Conservation (phyloP, 2,888 invertebrate genomes). For the Achlya flavicornis region DNA sequence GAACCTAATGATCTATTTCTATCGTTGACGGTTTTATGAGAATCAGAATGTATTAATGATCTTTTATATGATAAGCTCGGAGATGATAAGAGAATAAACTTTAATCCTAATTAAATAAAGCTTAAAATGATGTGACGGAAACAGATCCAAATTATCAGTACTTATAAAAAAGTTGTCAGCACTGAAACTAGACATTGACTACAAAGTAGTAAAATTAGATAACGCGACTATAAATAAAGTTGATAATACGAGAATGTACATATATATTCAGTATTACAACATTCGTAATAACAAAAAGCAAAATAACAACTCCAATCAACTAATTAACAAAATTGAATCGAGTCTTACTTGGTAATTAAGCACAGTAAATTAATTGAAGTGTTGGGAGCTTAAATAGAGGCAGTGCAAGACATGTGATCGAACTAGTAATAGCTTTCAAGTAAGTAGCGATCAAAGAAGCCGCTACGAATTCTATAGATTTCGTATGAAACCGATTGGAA, state of each 20-base stretch:
- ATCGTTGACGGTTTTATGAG: not conserved
- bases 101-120: not conserved
- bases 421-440: slow-evolving; percentile 38
- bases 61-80: not conserved
- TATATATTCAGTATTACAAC: slow-evolving; percentile 1
- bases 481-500: slow-evolving; percentile 31
- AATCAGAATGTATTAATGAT: not conserved
- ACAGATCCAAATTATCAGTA: not conserved
- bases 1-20: not conserved
- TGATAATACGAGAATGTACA: not conserved
- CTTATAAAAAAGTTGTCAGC: not conserved
- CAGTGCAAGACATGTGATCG: slow-evolving; percentile 27
- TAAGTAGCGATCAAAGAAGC: slow-evolving; percentile 50
- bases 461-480: slow-evolving; percentile 42
- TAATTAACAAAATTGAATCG: slow-evolving; percentile 15
- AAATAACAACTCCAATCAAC: slow-evolving; percentile 14
- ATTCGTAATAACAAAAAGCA: slow-evolving; percentile 1
- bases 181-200: not conserved
- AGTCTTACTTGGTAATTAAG: slow-evolving; percentile 29
- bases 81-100: too few species aligned
- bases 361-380: slow-evolving; percentile 32
- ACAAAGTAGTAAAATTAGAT: not conserved
- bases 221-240: not conserved
- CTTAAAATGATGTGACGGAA: not conserved
- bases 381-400: slow-evolving; percentile 15